phyloP scores from a whole-genome alignment of 1,140 invertebrate genomes.

The Cotesia chilonis region DNA sequence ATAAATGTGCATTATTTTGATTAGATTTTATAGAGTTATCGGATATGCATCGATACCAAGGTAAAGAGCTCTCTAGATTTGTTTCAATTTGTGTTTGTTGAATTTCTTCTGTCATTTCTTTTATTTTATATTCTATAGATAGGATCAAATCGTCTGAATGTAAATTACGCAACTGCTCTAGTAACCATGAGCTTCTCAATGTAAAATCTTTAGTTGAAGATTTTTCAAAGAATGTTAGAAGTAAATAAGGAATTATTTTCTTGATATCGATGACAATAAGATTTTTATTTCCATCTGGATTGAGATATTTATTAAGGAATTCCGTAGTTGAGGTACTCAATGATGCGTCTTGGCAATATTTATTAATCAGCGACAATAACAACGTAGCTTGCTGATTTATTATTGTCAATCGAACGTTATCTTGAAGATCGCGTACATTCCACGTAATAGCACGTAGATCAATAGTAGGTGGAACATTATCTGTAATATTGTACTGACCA shows the following conservation, averaged over 20 bases:
- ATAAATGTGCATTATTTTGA: conserved; percentile 11
- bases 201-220: conserved; percentile 45
- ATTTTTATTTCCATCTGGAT: background rate
- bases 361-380: conserved; percentile 36
- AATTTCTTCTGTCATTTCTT: conserved; percentile 18
- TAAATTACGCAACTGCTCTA: conserved; percentile 13
- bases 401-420: conserved; percentile 50
- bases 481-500: conserved; percentile 29
- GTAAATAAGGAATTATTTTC: conserved; percentile 47
- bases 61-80: background rate
- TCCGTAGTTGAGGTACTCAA: conserved; percentile 22
- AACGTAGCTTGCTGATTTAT: conserved; percentile 57
- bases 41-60: conserved; percentile 5
- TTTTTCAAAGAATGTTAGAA: conserved; percentile 57
- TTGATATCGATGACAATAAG: conserved; percentile 31
- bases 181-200: conserved; percentile 46
- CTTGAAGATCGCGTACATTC: conserved; percentile 48
- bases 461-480: conserved; percentile 15
- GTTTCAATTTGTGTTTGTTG: background rate
- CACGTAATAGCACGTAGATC: conserved; percentile 48
- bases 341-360: background rate
- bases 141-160: conserved; percentile 35
- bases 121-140: conserved; percentile 40
- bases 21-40: conserved; percentile 13
- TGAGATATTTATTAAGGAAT: conserved; percentile 51